Conservation (phyloP, 2,113 vertebrate species). For the Gasterosteus aculeatus region DNA sequence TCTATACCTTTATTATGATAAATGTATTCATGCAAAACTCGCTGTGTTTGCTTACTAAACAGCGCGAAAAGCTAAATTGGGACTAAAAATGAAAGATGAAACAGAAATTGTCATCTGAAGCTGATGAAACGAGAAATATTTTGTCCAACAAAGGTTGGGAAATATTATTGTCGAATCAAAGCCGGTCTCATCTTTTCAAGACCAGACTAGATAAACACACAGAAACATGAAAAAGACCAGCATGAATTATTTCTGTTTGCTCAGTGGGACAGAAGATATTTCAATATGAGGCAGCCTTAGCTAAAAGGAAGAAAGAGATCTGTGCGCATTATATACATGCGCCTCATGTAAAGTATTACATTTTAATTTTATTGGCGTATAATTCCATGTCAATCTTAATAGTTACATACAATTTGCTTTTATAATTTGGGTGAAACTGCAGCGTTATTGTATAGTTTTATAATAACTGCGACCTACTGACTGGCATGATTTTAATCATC, state of each 20-base stretch:
- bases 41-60: not conserved
- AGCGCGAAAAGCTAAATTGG: not conserved
- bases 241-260: constrained; percentile 30
- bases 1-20: not conserved
- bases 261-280: not conserved
- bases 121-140: not conserved
- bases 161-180: constrained; percentile 21
- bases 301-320: constrained; percentile 11
- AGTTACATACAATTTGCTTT: not conserved
- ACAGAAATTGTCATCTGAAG: not conserved
- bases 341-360: not conserved
- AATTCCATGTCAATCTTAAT: not conserved
- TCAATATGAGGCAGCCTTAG: constrained; percentile 9
- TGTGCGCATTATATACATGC: not conserved
- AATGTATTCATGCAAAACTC: not conserved
- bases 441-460: not conserved
- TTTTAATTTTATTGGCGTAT: not conserved
- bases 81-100: not conserved
- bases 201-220: not conserved
- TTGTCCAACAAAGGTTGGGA: not conserved
- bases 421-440: not conserved
- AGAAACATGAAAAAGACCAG: constrained; percentile 6
- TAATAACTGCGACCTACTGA: not conserved
- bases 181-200: not conserved
- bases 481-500: not conserved